A percentile compares a stretch with the other conserved stretches of the same genome.
Conservation (phyloP, 1,140 invertebrate species). For the Musca domestica region DNA sequence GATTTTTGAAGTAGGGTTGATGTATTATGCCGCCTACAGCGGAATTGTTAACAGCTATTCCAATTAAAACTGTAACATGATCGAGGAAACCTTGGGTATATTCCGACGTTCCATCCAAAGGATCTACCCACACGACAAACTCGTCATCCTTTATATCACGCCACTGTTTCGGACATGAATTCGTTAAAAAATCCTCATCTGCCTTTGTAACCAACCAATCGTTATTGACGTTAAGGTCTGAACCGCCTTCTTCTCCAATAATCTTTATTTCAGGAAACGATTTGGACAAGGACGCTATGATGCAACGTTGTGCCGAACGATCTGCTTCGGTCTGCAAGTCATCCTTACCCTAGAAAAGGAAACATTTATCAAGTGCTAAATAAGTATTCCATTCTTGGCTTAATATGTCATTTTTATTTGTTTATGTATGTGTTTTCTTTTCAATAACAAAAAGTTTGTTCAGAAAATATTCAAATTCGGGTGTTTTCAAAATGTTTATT, state of each 20-base stretch:
- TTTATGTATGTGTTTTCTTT: too few relatives aligned
- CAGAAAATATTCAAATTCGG: too few relatives aligned
- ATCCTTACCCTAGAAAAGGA: slow-evolving; percentile 70
- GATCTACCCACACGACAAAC: slow-evolving; percentile 96
- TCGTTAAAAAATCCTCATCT: slow-evolving; percentile 68
- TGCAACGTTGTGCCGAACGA: slow-evolving; percentile 87
- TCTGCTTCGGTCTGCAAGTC: slow-evolving; percentile 98
- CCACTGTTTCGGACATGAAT: slow-evolving; percentile 68
- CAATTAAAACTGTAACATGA: slow-evolving; percentile 97
- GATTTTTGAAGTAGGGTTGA: slow-evolving; percentile 87
- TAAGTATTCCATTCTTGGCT: too few relatives aligned
- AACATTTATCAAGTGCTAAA: too few relatives aligned
- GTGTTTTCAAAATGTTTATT: too few relatives aligned
- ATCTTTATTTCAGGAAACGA: slow-evolving; percentile 85
- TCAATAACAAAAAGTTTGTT: too few relatives aligned
- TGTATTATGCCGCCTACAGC: slow-evolving; percentile 94
- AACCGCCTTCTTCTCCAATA: slow-evolving; percentile 87
- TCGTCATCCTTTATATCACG: slow-evolving; percentile 67
- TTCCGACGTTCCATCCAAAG: slow-evolving; percentile 94
- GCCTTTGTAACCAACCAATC: slow-evolving; percentile 72
- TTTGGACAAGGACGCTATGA: slow-evolving; percentile 78
- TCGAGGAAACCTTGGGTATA: slow-evolving; percentile 89
- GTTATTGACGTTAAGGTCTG: slow-evolving; percentile 60
- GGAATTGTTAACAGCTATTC: slow-evolving; percentile 84
- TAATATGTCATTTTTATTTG: too few relatives aligned